These are phyloP conservation scores for Exocentrus adspersus DNA, from an alignment of 2,888 invertebrate species.

Conservation along the genomic window DNA sequence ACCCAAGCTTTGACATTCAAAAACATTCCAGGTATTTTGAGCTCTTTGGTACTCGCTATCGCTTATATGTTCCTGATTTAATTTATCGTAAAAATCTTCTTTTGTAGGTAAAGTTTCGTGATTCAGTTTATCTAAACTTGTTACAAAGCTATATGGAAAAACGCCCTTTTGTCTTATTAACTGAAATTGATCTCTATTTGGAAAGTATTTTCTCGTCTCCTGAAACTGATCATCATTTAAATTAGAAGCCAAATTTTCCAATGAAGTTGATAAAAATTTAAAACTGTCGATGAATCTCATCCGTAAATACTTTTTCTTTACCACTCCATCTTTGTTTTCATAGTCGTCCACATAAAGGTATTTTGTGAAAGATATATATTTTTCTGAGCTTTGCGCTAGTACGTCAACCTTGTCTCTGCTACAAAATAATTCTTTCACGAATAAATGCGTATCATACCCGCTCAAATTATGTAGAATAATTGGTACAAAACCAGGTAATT, in stretches of 20 bases:
- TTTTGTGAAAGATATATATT: conserved; percentile 9
- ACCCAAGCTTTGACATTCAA: conserved; percentile 46
- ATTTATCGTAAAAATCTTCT: conserved; percentile 40
- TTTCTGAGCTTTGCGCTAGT: not conserved
- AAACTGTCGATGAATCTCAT: conserved; percentile 24
- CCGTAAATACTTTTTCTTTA: not conserved
- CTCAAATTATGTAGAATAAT: no score
- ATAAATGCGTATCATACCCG: no score
- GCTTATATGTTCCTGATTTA: conserved; percentile 39
- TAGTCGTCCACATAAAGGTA: not conserved
- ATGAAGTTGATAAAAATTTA: conserved; percentile 54
- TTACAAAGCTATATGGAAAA: no score
- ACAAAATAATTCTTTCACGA: not conserved
- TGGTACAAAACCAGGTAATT: no score
- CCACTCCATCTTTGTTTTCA: not conserved
- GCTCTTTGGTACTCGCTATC: conserved; percentile 51
- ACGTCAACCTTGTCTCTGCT: not conserved
- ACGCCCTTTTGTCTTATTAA: no score
- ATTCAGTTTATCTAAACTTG: conserved; percentile 38
- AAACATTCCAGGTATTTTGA: conserved; percentile 47
- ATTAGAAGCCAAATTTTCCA: conserved; percentile 41
- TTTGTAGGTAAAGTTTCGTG: conserved; percentile 39
- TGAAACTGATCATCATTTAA: no score
- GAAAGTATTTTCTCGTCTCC: no score
- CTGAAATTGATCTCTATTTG: no score